Conservation (phyloP, 2,113 vertebrate genomes). For the Melanostigma gelatinosum region DNA sequence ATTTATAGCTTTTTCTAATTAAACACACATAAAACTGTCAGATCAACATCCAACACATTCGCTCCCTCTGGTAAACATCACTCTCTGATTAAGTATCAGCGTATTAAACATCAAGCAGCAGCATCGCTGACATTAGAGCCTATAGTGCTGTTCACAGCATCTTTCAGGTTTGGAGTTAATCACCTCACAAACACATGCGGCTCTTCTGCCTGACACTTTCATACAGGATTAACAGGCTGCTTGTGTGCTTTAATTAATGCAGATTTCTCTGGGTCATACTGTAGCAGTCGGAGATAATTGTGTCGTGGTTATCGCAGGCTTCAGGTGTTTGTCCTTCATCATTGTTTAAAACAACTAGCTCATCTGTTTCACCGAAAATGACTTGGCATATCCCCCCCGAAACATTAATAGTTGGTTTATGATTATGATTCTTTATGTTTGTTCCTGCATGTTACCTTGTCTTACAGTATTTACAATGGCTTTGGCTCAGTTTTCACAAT, state of each 20-base stretch:
- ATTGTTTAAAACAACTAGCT: conserved; percentile 64
- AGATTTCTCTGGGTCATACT: conserved; percentile 70
- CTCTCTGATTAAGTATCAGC: conserved; percentile 71
- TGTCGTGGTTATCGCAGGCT: conserved; percentile 69
- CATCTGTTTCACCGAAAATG: conserved; percentile 57
- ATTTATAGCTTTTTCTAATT: conserved; percentile 45
- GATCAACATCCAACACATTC: conserved; percentile 62
- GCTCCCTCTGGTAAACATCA: conserved; percentile 62
- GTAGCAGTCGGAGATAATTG: conserved; percentile 69
- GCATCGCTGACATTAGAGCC: conserved; percentile 61
- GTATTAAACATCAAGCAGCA: conserved; percentile 68
- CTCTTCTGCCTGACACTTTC: conserved; percentile 70
- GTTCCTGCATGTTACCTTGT: background rate
- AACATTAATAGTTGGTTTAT: background rate
- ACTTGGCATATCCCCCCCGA: conserved; percentile 40
- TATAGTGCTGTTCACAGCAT: conserved; percentile 72
- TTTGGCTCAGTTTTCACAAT: background rate
- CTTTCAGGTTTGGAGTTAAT: conserved; percentile 76
- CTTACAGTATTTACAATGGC: background rate
- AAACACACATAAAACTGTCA: conserved; percentile 61
- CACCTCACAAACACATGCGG: conserved; percentile 74
- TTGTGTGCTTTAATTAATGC: conserved; percentile 70
- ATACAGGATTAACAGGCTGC: conserved; percentile 69
- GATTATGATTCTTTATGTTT: conserved; percentile 2
- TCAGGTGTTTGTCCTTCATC: conserved; percentile 74